Evolutionary conservation across 2,797 vertebrate species (phyloP).

Genomic region (Basileuterus tristriatus): DNA sequence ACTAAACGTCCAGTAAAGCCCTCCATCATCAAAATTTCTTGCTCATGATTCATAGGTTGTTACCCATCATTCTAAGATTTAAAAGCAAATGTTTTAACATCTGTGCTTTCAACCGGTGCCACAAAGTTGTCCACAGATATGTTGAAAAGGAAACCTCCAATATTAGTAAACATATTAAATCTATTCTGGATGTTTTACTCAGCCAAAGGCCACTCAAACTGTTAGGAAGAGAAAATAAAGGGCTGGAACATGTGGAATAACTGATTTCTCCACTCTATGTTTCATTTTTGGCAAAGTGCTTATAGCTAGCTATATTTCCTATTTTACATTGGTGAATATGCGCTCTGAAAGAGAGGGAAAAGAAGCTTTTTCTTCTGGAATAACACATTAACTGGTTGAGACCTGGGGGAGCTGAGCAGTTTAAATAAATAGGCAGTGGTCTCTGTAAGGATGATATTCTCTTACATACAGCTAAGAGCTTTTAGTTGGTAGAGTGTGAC

Average conservation of each 20-base stretch:
- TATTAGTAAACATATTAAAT: neutral
- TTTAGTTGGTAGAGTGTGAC: neutral
- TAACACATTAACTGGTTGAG: neutral
- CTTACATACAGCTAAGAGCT: neutral
- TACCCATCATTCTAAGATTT: neutral
- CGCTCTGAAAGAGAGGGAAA: neutral
- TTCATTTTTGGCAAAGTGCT: neutral
- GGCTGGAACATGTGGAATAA: neutral
- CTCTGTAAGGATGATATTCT: neutral
- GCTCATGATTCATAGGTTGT: neutral
- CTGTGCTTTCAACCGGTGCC: neutral
- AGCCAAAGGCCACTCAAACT: neutral
- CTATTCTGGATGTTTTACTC: neutral
- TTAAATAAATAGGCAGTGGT: neutral
- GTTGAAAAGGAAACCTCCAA: neutral
- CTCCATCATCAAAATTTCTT: neutral
- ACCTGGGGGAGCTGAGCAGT: neutral
- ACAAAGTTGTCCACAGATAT: neutral
- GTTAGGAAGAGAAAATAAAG: neutral
- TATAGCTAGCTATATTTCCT: neutral
- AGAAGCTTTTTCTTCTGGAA: neutral
- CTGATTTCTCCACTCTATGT: neutral
- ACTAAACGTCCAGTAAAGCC: neutral
- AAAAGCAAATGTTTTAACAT: neutral
- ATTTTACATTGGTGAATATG: accelerated